Evolutionary conservation across 2,797 vertebrate genomes (phyloP).

Genomic region (Cyclopterus lumpus): DNA sequence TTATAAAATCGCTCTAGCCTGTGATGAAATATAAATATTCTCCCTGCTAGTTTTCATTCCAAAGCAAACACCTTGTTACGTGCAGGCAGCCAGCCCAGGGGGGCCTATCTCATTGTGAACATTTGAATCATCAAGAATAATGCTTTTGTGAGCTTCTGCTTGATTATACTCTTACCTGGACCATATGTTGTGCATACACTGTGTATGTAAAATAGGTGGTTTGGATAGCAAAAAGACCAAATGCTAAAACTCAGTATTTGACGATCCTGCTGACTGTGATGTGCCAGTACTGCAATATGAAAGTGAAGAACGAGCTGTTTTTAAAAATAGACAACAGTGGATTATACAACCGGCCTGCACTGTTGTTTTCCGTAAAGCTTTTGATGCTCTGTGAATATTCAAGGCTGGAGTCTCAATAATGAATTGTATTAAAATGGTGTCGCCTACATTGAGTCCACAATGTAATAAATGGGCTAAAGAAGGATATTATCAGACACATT

Average conservation of each 20-base stretch:
- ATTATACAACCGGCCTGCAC: neutral
- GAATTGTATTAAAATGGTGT: conserved; percentile 19
- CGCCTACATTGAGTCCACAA: conserved; percentile 21
- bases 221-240: neutral
- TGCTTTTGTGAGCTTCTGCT: too few species aligned
- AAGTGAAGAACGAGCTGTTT: neutral
- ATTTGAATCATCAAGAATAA: neutral
- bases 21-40: neutral
- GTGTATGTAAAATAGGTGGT: neutral
- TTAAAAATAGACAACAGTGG: neutral
- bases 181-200: neutral
- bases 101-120: neutral
- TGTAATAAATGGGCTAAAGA: conserved; percentile 42
- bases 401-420: conserved; percentile 10
- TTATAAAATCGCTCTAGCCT: neutral
- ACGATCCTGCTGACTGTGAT: neutral
- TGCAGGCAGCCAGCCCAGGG: neutral
- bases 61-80: neutral
- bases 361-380: conserved; percentile 5
- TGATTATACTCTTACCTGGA: neutral
- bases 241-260: neutral
- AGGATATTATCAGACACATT: conserved; percentile 21
- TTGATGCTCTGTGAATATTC: conserved; percentile 6
- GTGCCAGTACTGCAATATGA: neutral
- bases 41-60: neutral